These are phyloP conservation scores for Coleophora deauratella DNA, from an alignment of 2,888 invertebrate genomes.

Conservation along the genomic window DNA sequence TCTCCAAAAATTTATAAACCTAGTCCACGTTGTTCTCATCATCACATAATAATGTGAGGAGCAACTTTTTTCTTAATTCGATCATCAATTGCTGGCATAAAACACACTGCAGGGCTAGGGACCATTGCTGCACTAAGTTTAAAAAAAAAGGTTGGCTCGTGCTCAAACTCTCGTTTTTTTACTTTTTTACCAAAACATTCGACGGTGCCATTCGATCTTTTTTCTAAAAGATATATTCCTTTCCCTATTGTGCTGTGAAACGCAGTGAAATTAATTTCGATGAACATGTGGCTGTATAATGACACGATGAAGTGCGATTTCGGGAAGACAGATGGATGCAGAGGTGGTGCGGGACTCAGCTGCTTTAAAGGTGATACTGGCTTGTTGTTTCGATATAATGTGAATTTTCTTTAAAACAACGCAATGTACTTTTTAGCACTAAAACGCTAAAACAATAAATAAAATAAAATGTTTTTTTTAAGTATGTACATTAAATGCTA, in stretches of 20 bases:
- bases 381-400: too few relatives aligned
- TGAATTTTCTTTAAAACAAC: too few relatives aligned
- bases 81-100: slow-evolving; percentile 60
- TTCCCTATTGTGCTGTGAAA: slow-evolving; percentile 38
- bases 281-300: slow-evolving; percentile 45
- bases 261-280: slow-evolving; percentile 50
- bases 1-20: too few relatives aligned
- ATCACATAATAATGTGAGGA: background rate
- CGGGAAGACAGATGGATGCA: slow-evolving; percentile 1
- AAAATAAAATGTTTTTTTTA: too few relatives aligned
- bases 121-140: slow-evolving; percentile 1
- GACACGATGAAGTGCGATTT: slow-evolving; percentile 32
- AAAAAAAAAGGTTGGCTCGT: slow-evolving; percentile 51
- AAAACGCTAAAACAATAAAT: too few relatives aligned
- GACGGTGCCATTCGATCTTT: slow-evolving; percentile 35
- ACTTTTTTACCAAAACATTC: slow-evolving; percentile 15
- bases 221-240: slow-evolving; percentile 23
- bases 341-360: slow-evolving; percentile 11
- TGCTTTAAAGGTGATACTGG: too few relatives aligned
- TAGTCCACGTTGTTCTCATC: background rate
- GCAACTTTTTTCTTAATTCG: slow-evolving; percentile 58
- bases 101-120: slow-evolving; percentile 32
- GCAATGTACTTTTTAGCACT: too few relatives aligned
- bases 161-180: slow-evolving; percentile 62
- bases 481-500: too few relatives aligned